Percentiles rank a stretch among this genome's conserved stretches.
Conservation (phyloP, 2,797 vertebrate species). For the Anguilla obscura region DNA sequence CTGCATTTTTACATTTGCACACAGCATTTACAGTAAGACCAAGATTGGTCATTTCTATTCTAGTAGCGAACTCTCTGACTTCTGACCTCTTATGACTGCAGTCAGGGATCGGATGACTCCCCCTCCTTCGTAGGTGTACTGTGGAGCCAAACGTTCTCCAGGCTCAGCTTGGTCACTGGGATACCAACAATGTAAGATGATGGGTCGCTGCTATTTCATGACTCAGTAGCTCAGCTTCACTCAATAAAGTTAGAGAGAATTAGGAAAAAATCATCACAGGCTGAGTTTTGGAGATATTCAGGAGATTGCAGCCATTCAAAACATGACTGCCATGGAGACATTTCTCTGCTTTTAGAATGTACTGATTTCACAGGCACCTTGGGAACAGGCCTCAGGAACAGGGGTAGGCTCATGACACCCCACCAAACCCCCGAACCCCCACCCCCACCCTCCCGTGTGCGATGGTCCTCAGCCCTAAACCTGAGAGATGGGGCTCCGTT, state of each 20-base stretch:
- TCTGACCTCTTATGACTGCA: not conserved
- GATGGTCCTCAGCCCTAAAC: not conserved
- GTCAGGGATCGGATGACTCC: not conserved
- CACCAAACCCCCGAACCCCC: not conserved
- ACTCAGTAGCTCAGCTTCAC: not conserved
- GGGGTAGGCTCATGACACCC: not conserved
- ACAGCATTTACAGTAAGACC: not conserved
- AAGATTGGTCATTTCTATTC: not conserved
- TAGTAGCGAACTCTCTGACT: not conserved
- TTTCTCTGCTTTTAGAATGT: not conserved
- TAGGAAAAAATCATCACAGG: not conserved
- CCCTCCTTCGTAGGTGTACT: constrained; percentile 13
- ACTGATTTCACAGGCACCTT: not conserved
- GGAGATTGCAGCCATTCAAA: not conserved
- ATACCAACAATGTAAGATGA: not conserved
- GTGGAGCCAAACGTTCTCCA: not conserved
- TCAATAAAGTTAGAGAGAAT: not conserved
- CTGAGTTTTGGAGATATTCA: not conserved
- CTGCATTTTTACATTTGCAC: not conserved
- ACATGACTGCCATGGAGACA: not conserved
- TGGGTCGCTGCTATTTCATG: not conserved
- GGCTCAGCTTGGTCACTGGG: constrained; percentile 9
- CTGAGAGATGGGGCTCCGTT: not conserved
- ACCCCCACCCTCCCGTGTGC: not conserved
- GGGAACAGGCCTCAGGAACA: constrained; percentile 4